These are phyloP conservation scores for Kryptolebias ocellatus DNA, from an alignment of 2,797 vertebrate species.

Conservation along the genomic window DNA sequence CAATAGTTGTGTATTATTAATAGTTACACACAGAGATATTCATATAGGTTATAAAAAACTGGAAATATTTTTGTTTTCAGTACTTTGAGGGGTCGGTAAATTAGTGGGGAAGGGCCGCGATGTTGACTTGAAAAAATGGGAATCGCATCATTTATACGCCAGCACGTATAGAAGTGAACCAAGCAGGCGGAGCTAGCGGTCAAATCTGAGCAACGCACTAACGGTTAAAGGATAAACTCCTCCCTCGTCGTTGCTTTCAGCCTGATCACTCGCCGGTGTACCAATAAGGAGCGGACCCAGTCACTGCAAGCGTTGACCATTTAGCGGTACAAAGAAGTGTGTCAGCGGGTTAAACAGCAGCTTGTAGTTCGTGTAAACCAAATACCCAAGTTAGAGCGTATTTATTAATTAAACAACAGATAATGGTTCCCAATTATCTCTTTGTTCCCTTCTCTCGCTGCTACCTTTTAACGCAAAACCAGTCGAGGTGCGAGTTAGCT, in stretches of 20 bases:
- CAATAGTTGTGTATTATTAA: no score
- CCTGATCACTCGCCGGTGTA: neutral
- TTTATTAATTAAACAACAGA: neutral
- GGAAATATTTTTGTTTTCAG: no score
- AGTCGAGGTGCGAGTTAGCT: constrained; percentile 29
- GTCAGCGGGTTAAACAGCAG: neutral
- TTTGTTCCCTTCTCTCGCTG: neutral
- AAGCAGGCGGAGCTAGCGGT: neutral
- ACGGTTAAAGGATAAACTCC: neutral
- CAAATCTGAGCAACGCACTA: no score
- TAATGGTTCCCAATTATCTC: neutral
- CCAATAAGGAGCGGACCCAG: neutral
- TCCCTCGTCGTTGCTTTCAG: neutral
- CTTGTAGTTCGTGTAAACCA: fast-evolving
- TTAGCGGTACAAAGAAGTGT: constrained; percentile 40
- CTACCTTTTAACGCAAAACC: neutral
- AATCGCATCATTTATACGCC: neutral
- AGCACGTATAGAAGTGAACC: neutral
- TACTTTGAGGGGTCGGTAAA: no score
- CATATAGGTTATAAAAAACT: no score
- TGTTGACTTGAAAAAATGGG: neutral
- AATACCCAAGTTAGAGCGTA: fast-evolving
- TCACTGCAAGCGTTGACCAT: neutral
- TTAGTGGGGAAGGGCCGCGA: no score
- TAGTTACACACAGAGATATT: no score